Base-by-base conservation (phyloP, 2,797 vertebrate genomes). In the Choloepus didactylus region DNA sequence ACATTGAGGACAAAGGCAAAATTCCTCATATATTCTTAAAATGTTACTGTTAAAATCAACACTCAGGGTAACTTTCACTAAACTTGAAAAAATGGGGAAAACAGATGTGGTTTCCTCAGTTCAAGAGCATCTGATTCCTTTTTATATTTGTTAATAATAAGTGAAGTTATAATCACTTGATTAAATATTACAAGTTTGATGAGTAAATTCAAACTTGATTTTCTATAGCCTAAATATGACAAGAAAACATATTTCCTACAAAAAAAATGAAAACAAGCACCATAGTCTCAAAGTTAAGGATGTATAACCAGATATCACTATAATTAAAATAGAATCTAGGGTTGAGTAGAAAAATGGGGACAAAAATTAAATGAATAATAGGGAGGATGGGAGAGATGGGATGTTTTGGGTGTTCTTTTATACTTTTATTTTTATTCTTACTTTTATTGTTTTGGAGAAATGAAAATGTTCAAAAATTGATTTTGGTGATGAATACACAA, bases 141-240 rank as follows among this genome's bases (percentile, higher is more conserved):
- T 96, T 91, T 44, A 66, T 21, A 84, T 38, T 54, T 21, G 49
- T 51, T 92, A 87, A 54, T 56, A 77, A 86, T 23, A 92, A 92
- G 14, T 54, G 64, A 88, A 70, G 9, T 69, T 84, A 90, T 14
- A 27, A 31, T 46, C 25, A 59, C 18, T 31, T 70, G 6, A 84
- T 38, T 90, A 72, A 85, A 86, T 72, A 70, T 25, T 75, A 38
- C 9, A 54, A 67, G 0, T 29, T 70, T 82, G 56, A 67, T 83
- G 10, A 19, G 54, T 44, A 38, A 90, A 90, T 4, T n/a, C 35
- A 59, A 35, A 76, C 64, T 72, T 67, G 31, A 95, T 66, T 91
- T 89, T 31, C 73, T 44, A 44, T 76, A 76, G 44, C 35, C 77
- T 6, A 15, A 18, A 67, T 27, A 46, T 35, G 46, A 83, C 35